Conservation (phyloP, 1,140 invertebrate genomes). For the Cherax destructor region DNA sequence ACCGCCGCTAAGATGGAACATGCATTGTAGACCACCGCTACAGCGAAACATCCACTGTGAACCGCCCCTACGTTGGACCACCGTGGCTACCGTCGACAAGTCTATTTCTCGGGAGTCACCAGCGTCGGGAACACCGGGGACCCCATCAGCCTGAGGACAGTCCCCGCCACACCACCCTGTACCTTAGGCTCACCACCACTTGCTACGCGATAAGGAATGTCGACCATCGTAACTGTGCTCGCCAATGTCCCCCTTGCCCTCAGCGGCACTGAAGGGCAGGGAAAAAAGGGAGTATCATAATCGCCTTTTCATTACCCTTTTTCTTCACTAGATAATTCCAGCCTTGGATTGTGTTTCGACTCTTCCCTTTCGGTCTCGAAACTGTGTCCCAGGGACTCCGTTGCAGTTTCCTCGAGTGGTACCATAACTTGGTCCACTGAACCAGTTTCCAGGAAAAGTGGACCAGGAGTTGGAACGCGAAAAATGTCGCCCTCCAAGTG, state of each 20-base stretch:
- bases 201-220: background rate
- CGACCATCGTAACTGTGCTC: background rate
- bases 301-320: constrained; percentile 35
- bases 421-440: no score
- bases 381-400: no score
- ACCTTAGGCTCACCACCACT: no score
- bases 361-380: background rate
- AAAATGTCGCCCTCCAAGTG: constrained; percentile 6
- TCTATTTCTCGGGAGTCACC: background rate
- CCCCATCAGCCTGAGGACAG: no score
- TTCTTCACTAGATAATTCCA: constrained; percentile 14
- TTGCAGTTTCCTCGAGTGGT: no score
- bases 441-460: no score
- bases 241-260: background rate
- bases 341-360: background rate
- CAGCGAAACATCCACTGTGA: no score
- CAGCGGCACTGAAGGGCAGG: background rate
- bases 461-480: background rate
- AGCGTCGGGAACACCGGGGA: no score
- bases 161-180: background rate
- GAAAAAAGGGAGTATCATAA: constrained; percentile 12
- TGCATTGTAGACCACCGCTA: no score
- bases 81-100: no score
- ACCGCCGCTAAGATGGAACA: no score
- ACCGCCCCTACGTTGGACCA: no score